A percentile compares a stretch with the other conserved stretches of the same genome.
phyloP scores from a whole-genome alignment of 2,113 vertebrate species.

The Nothobranchius kuhntae region DNA sequence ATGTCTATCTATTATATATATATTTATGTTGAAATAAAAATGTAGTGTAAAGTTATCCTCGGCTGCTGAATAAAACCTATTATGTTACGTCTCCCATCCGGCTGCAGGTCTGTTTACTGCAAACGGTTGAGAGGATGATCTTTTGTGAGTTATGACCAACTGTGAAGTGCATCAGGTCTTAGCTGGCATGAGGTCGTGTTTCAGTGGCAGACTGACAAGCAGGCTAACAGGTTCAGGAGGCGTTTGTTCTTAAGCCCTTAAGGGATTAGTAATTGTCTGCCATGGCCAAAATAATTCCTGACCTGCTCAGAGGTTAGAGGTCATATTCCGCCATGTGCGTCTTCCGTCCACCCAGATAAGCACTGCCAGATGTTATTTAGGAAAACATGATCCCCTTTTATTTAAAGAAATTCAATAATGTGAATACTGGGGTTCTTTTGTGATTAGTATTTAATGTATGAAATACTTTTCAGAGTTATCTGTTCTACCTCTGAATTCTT shows the following conservation, averaged over 20 bases:
- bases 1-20: no score
- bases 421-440: no score
- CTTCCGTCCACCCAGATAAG: neutral
- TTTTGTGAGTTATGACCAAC: slow-evolving; percentile 17
- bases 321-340: slow-evolving; percentile 6
- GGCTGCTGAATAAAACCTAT: neutral
- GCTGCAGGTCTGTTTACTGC: neutral
- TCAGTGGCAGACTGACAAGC: slow-evolving; percentile 31
- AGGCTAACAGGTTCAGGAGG: slow-evolving; percentile 37
- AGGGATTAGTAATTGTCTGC: slow-evolving; percentile 56
- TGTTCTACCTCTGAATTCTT: no score
- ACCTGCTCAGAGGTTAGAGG: slow-evolving; percentile 37
- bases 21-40: no score
- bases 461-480: no score
- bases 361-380: neutral
- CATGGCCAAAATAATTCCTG: slow-evolving; percentile 43
- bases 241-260: slow-evolving; percentile 39
- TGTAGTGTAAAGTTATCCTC: no score
- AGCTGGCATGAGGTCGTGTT: slow-evolving; percentile 18
- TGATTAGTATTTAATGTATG: no score
- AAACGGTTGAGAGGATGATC: neutral
- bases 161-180: slow-evolving; percentile 19
- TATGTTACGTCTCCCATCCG: slow-evolving; percentile 7
- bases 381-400: neutral
- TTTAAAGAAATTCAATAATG: no score